phyloP scores from a whole-genome alignment of 2,888 invertebrate species.

The Onthophagus sagittarius region DNA sequence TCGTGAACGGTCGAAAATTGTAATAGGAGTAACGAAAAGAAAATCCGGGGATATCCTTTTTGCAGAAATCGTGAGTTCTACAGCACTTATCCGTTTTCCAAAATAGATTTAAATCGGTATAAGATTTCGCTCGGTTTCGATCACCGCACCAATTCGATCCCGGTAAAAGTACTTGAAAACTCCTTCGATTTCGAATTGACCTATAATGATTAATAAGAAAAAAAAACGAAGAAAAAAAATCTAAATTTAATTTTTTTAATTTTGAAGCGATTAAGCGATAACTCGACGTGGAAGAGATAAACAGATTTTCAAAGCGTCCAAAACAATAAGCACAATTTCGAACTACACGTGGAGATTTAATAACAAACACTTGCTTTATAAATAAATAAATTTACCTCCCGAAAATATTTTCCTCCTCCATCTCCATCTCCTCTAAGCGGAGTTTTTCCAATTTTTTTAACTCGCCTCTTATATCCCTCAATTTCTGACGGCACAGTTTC shows the following conservation, averaged over 20 bases:
- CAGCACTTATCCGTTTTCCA: constrained; percentile 66
- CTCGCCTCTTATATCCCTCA: constrained; percentile 39
- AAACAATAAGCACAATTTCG: neutral
- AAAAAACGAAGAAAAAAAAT: neutral
- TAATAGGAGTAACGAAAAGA: constrained; percentile 58
- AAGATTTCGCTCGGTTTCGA: constrained; percentile 56
- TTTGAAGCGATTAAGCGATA: neutral
- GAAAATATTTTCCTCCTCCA: constrained; percentile 1
- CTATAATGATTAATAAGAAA: neutral
- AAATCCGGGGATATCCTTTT: constrained; percentile 60
- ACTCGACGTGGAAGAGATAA: neutral
- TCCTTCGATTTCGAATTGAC: neutral
- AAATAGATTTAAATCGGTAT: constrained; percentile 60
- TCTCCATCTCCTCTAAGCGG: constrained; percentile 16
- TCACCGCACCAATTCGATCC: constrained; percentile 75
- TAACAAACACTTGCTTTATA: neutral
- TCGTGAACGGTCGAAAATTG: constrained; percentile 68
- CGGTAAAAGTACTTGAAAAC: constrained; percentile 56
- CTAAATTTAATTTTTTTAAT: neutral
- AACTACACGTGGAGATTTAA: too few relatives aligned
- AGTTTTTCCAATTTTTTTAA: constrained; percentile 25
- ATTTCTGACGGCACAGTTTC: constrained; percentile 53
- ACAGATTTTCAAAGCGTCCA: neutral
- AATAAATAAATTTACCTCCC: constrained; percentile 6
- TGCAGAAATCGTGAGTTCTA: constrained; percentile 69